A percentile compares a stretch with the other conserved stretches of the same genome.
These are phyloP conservation scores for Trachemys scripta DNA, from an alignment of 2,113 vertebrate genomes.

Conservation along the genomic window DNA sequence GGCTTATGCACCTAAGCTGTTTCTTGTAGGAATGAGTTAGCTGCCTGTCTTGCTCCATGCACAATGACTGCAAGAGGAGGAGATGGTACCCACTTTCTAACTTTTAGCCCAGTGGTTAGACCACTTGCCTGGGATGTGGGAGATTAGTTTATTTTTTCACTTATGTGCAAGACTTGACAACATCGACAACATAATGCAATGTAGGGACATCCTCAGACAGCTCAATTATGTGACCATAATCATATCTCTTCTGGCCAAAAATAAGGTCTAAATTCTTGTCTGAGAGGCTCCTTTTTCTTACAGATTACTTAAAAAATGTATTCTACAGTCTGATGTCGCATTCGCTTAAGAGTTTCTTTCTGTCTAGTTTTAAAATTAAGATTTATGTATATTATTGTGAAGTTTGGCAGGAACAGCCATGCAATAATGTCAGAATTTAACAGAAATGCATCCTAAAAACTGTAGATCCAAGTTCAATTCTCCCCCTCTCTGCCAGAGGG, in stretches of 20 bases:
- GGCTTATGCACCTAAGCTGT: neutral
- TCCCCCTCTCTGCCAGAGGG: no score
- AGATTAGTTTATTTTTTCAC: neutral
- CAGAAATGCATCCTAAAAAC: neutral
- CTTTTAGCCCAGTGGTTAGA: neutral
- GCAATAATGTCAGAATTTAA: neutral
- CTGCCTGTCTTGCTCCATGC: neutral
- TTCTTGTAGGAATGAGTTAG: neutral
- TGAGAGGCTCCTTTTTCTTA: neutral
- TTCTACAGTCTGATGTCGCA: neutral
- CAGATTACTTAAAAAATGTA: neutral
- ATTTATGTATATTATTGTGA: neutral
- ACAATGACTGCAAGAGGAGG: neutral
- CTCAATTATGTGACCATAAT: rapidly evolving
- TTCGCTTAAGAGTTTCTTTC: neutral
- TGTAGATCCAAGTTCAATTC: neutral
- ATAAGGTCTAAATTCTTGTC: neutral
- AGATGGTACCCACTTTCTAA: neutral
- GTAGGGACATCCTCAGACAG: rapidly evolving
- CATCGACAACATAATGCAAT: neutral
- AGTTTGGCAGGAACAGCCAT: neutral
- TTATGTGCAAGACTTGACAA: neutral
- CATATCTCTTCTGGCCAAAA: neutral
- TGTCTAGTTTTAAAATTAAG: neutral
- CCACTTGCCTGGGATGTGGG: neutral